Conservation (phyloP, 2,888 invertebrate genomes). For the Agriopis leucophaearia region DNA sequence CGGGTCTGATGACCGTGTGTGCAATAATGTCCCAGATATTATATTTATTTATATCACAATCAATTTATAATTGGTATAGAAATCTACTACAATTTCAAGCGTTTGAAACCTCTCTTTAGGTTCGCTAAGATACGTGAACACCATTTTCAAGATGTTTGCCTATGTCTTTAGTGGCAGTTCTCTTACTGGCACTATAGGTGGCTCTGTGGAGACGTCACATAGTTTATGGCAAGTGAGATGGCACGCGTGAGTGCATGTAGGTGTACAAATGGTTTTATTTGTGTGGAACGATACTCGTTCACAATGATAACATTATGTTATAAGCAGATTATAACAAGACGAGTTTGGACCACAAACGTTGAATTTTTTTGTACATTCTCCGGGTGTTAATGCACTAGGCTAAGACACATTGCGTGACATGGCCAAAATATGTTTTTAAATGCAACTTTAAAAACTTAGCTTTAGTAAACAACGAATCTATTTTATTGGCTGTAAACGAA, state of each 20-base stretch:
- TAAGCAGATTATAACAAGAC: constrained; percentile 48
- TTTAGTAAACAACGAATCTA: too few relatives aligned
- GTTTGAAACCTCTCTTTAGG: too few relatives aligned
- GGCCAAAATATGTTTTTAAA: too few relatives aligned
- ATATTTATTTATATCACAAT: too few relatives aligned
- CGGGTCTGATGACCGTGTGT: too few relatives aligned
- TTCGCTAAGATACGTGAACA: too few relatives aligned
- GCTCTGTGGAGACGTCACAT: constrained; percentile 44
- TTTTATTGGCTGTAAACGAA: too few relatives aligned
- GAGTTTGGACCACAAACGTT: constrained; percentile 52
- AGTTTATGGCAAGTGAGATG: constrained; percentile 43
- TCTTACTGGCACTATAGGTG: constrained; percentile 26
- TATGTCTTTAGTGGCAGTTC: background rate
- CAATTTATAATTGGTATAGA: too few relatives aligned
- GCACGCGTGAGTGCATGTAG: constrained; percentile 51
- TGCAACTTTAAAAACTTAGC: too few relatives aligned
- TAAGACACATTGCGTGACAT: background rate
- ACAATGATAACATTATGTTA: constrained; percentile 58
- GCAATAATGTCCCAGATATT: too few relatives aligned
- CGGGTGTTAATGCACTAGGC: constrained; percentile 1
- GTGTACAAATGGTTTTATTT: constrained; percentile 58
- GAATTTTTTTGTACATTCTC: constrained; percentile 34
- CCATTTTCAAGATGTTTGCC: too few relatives aligned
- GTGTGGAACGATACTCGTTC: constrained; percentile 49
- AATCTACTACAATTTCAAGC: too few relatives aligned